Evolutionary conservation across 2,113 vertebrate genomes (phyloP).

Genomic region (Psammodynastes pulverulentus): DNA sequence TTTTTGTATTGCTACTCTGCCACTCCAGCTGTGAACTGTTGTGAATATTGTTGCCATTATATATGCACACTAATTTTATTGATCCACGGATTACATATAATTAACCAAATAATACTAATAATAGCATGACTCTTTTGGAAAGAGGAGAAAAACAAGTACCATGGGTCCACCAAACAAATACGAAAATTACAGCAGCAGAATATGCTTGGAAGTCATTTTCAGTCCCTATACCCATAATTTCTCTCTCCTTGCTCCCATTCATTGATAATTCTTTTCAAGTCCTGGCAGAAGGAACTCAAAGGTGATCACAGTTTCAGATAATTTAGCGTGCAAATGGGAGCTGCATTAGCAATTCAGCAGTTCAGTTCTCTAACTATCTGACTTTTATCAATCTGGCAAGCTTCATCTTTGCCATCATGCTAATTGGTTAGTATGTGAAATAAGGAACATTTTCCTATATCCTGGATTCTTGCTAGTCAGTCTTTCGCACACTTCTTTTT

Average conservation of each 20-base stretch:
- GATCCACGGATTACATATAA: not conserved
- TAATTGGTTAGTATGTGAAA: not conserved
- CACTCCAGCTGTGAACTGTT: not conserved
- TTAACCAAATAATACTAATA: not conserved
- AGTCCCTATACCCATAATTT: not conserved
- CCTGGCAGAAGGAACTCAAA: not conserved
- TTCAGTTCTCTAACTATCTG: not conserved
- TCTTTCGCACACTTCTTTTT: constrained; percentile 3
- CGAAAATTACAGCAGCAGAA: not conserved
- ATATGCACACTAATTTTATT: not conserved
- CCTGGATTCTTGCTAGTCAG: constrained; percentile 22
- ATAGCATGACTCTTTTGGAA: not conserved
- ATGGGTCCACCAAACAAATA: not conserved
- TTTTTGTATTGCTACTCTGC: not conserved
- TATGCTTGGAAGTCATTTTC: too few species aligned
- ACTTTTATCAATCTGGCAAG: not conserved
- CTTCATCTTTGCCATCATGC: fast-evolving
- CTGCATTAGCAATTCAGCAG: not conserved
- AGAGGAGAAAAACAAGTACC: not conserved
- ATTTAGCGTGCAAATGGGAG: not conserved
- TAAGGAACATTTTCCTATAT: constrained; percentile 23
- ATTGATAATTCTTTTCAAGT: not conserved
- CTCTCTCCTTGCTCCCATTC: not conserved
- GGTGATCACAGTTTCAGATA: not conserved
- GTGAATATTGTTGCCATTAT: not conserved